phyloP scores from a whole-genome alignment of 1,140 invertebrate genomes.

The Cydia splendana region DNA sequence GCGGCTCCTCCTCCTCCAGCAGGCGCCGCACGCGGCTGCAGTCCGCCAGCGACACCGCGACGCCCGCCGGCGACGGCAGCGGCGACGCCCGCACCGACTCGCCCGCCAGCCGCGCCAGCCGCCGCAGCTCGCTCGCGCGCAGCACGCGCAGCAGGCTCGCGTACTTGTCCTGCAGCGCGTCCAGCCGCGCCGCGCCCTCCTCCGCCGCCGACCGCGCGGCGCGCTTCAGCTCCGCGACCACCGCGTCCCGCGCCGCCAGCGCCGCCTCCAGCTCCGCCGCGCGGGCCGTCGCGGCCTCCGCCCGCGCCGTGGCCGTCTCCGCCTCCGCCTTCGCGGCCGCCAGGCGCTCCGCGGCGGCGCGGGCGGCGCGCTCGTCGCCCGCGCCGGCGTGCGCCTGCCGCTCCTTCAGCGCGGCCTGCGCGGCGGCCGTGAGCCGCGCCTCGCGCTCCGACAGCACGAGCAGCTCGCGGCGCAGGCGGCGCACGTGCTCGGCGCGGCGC shows the following conservation, averaged over 20 bases:
- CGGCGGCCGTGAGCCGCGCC: slow-evolving; percentile 41
- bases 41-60: slow-evolving; percentile 41
- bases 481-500: slow-evolving; percentile 76
- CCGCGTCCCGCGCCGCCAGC: slow-evolving; percentile 75
- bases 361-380: slow-evolving; percentile 54
- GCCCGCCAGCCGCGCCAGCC: slow-evolving; percentile 82
- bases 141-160: slow-evolving; percentile 84
- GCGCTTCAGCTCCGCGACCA: slow-evolving; percentile 75
- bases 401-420: slow-evolving; percentile 44
- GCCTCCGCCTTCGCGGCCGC: slow-evolving; percentile 73
- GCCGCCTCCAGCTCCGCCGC: slow-evolving; percentile 80
- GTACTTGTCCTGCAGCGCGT: slow-evolving; percentile 87
- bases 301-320: slow-evolving; percentile 69
- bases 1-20: slow-evolving; percentile 39
- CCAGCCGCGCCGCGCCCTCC: slow-evolving; percentile 76
- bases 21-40: slow-evolving; percentile 42
- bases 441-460: slow-evolving; percentile 78
- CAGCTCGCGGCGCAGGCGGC: slow-evolving; percentile 78
- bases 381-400: slow-evolving; percentile 69
- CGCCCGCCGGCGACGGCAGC: slow-evolving; percentile 46
- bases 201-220: slow-evolving; percentile 77
- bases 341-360: slow-evolving; percentile 69
- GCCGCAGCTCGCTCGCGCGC: slow-evolving; percentile 83
- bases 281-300: slow-evolving; percentile 79
- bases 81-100: slow-evolving; percentile 48